Evolutionary conservation across 2,888 invertebrate genomes (phyloP), one percentile per base, ranked within the genome.

Genomic region (Luperina testacea): DNA sequence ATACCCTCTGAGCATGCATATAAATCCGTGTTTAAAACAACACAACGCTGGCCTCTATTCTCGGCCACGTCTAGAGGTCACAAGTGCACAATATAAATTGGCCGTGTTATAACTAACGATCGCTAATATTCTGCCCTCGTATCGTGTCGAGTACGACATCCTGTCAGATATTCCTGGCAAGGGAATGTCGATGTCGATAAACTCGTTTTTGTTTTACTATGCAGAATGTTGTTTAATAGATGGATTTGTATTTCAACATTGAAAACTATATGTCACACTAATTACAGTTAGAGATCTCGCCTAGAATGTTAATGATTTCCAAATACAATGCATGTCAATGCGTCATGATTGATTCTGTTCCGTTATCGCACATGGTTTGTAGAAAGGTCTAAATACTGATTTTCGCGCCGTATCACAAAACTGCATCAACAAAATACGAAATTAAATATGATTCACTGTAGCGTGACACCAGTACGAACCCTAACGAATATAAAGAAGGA

Each of bases 121-220:
- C 83, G 87, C 87, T 81, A 89, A 90, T 93, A 95, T 95, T 92
- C 95, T 90, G 91, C 92, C 93, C 94, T 95, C 95, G 95, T 93
- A 91, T 91, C 87, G 87, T 85, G 90, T 82, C 88, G 91, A 90
- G 91, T 90, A 91, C 92, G 92, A 93, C 94, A 95, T 95, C 96
- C 96, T 95, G 95, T 90, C 93, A 91, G 92, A 93, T 92, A 92
- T 91, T 91, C 90, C 90, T 87, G 90, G 75, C 85, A 90, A 95
- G 94, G 93, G 92, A 87, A 92, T 94, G 81, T 89, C 80, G 83
- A 87, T 81, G 83, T 77, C 80, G 80, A 85, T 83, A 82, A 76
- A 81, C 76, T 84, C 78, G 74, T 78, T 72, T 81, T 61, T 59
- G 68, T 78, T 84, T 85, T 80, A 77, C 72, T 83, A 82, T 80